These are phyloP conservation scores for Eulemur albifrons DNA, from an alignment of 2,797 vertebrate genomes.

Conservation along the genomic window DNA sequence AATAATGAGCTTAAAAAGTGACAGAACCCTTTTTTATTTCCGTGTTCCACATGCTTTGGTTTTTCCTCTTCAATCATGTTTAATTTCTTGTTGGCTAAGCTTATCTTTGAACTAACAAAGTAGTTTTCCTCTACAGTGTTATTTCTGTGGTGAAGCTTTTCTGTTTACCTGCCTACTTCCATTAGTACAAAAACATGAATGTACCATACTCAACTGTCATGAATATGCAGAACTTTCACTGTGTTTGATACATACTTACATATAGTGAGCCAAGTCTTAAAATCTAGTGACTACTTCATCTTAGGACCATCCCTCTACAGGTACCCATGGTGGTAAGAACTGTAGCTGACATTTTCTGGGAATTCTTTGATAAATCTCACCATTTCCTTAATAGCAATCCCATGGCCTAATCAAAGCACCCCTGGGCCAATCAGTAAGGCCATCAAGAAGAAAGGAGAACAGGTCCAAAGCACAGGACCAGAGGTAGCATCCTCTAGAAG, in stretches of 20 bases:
- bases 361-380: background rate
- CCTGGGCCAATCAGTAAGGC: background rate
- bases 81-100: conserved; percentile 68
- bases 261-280: background rate
- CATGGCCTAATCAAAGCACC: background rate
- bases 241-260: background rate
- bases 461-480: background rate
- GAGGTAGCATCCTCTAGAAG: background rate
- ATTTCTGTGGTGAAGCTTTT: conserved; percentile 1
- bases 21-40: conserved; percentile 54
- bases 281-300: background rate
- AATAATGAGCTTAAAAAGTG: conserved; percentile 33
- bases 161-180: conserved; percentile 39
- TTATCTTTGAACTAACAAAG: conserved; percentile 40
- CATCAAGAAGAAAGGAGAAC: background rate
- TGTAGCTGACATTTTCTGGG: background rate
- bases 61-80: conserved; percentile 51
- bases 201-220: background rate
- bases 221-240: background rate
- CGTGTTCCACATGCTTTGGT: background rate
- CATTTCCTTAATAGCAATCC: background rate
- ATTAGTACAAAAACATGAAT: background rate
- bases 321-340: background rate
- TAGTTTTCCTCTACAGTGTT: conserved; percentile 28
- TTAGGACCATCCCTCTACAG: background rate